Evolutionary conservation across 2,797 vertebrate genomes (phyloP).

Genomic region (Hippoglossus hippoglossus): DNA sequence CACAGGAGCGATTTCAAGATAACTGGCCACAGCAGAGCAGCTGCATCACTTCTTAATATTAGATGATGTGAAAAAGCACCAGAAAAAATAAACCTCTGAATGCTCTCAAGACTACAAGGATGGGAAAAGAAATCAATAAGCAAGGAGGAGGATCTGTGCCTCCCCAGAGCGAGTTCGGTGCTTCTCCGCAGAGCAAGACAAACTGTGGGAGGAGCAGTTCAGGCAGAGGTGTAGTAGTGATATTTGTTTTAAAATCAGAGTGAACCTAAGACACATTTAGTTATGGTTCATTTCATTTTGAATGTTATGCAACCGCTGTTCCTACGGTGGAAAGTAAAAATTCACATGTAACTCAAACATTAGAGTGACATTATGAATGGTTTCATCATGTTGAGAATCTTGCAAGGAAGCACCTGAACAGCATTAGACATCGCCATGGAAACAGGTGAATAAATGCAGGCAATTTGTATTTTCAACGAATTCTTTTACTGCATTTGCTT

Average conservation of each 20-base stretch:
- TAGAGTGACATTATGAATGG: not conserved
- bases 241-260: not conserved
- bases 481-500: too few relatives aligned
- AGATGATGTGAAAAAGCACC: not conserved
- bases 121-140: constrained; percentile 15
- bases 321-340: not conserved
- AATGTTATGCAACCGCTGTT: not conserved
- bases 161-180: not conserved
- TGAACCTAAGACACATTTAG: not conserved
- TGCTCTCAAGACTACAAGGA: not conserved
- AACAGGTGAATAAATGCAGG: too few relatives aligned
- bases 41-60: not conserved
- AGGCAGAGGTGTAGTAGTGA: not conserved
- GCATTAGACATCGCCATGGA: not conserved
- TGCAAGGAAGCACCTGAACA: too few relatives aligned
- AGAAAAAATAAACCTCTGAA: constrained; percentile 1
- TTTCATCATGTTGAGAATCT: not conserved
- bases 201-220: constrained; percentile 14
- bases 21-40: not conserved
- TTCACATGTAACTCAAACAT: not conserved
- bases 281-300: too few relatives aligned
- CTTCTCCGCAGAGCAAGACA: not conserved
- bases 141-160: not conserved
- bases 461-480: too few relatives aligned
- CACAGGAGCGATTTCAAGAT: not conserved